phyloP scores from a whole-genome alignment of 2,888 invertebrate species.

The Dorcus parallelipipedus region DNA sequence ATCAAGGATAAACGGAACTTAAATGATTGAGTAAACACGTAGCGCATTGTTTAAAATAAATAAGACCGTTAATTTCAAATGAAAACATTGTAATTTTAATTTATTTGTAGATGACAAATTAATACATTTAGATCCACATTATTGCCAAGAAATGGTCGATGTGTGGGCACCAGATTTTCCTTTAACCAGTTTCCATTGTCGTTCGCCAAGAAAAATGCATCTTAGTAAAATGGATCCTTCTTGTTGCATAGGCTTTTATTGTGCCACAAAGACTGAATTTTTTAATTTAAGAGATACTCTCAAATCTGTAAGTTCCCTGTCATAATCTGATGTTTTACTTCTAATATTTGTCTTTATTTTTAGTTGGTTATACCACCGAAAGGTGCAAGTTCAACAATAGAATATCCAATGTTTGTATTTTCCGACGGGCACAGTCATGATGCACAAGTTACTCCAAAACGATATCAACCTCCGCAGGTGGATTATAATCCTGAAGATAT shows the following conservation, averaged over 20 bases:
- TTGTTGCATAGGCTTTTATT: slow-evolving; percentile 88
- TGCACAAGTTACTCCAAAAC: slow-evolving; percentile 34
- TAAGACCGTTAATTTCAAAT: too few relatives aligned
- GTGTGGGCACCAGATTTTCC: slow-evolving; percentile 77
- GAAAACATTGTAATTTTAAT: neutral
- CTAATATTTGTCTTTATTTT: slow-evolving; percentile 9
- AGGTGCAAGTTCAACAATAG: slow-evolving; percentile 50
- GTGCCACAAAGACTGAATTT: slow-evolving; percentile 72
- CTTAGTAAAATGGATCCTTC: slow-evolving; percentile 88
- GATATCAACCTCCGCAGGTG: slow-evolving; percentile 32
- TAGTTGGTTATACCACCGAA: slow-evolving; percentile 36
- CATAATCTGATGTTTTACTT: neutral
- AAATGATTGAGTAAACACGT: too few relatives aligned
- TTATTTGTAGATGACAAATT: slow-evolving; percentile 72
- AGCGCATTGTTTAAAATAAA: too few relatives aligned
- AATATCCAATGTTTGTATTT: slow-evolving; percentile 83
- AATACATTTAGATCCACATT: slow-evolving; percentile 92
- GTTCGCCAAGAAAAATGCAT: slow-evolving; percentile 80
- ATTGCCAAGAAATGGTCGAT: slow-evolving; percentile 88
- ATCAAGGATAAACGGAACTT: too few relatives aligned
- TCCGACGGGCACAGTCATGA: slow-evolving; percentile 68
- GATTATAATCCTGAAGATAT: slow-evolving; percentile 50
- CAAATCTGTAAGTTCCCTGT: slow-evolving; percentile 53
- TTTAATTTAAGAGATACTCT: slow-evolving; percentile 70
- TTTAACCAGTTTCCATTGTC: slow-evolving; percentile 78